Conservation (phyloP, 2,888 invertebrate species). For the Drosophila helvetica region DNA sequence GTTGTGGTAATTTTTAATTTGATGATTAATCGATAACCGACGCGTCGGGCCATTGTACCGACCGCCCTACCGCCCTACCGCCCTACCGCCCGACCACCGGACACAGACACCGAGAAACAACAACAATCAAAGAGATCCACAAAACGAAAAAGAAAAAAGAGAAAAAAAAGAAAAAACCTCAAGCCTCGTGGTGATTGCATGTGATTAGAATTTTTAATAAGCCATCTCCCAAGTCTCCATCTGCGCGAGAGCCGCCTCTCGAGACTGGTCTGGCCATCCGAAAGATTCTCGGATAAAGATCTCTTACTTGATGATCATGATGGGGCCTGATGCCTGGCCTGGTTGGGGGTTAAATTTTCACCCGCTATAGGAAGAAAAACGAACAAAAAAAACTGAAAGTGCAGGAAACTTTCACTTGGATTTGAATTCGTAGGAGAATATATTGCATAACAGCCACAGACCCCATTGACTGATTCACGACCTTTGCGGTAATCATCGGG, state of each 20-base stretch:
- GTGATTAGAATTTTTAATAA: conserved; percentile 79
- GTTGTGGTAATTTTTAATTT: conserved; percentile 69
- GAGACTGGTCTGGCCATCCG: conserved; percentile 31
- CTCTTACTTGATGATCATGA: conserved; percentile 44
- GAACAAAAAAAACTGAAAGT: conserved; percentile 68
- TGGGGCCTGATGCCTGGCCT: conserved; percentile 22
- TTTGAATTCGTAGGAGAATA: conserved; percentile 51
- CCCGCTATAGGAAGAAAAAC: conserved; percentile 63
- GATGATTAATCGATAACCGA: conserved; percentile 79
- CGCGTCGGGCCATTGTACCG: conserved; percentile 71
- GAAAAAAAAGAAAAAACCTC: conserved; percentile 46
- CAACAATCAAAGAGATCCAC: conserved; percentile 28
- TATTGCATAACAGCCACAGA: conserved; percentile 64
- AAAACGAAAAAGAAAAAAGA: conserved; percentile 27
- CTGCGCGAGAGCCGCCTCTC: conserved; percentile 28
- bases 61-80: conserved; percentile 30
- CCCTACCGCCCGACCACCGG: background rate
- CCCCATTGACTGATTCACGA: conserved; percentile 51
- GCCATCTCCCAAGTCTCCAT: conserved; percentile 52
- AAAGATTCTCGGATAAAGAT: conserved; percentile 66
- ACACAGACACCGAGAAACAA: conserved; percentile 25
- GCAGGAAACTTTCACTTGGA: conserved; percentile 60
- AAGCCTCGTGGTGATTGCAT: conserved; percentile 59
- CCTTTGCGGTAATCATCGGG: conserved; percentile 51
- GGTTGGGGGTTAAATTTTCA: conserved; percentile 51